A percentile compares a stretch with the other conserved stretches of the same genome.
phyloP scores from a whole-genome alignment of 2,797 vertebrate species.

The Enteromius afrohamiltoni region DNA sequence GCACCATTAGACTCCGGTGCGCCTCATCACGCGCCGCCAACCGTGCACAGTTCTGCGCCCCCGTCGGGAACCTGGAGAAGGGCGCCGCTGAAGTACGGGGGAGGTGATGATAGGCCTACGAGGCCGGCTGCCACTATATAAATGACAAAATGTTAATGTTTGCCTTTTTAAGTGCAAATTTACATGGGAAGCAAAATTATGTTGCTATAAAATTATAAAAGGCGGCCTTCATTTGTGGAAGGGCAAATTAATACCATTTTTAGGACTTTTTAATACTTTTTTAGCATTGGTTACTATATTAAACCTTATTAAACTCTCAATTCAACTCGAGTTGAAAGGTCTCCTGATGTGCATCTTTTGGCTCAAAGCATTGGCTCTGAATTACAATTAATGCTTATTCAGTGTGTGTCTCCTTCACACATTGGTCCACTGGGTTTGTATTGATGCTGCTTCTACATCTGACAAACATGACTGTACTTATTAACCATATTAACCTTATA shows the following conservation, averaged over 20 bases:
- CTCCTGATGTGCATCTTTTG: neutral
- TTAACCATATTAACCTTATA: neutral
- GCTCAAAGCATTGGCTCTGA: constrained; percentile 2
- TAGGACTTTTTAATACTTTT: neutral
- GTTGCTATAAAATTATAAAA: too few relatives aligned
- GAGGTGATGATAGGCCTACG: too few relatives aligned
- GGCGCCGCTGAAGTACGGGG: too few relatives aligned
- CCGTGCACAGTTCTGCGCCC: too few relatives aligned
- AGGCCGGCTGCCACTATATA: too few relatives aligned
- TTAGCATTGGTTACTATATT: neutral
- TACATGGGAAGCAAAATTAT: neutral
- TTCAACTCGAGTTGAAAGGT: neutral
- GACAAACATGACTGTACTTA: neutral
- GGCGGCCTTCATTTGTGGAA: neutral
- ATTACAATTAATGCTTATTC: neutral
- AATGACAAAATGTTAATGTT: neutral
- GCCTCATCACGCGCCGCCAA: too few relatives aligned
- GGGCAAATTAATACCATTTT: neutral
- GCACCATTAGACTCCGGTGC: too few relatives aligned
- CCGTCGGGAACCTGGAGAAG: too few relatives aligned
- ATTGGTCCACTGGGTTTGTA: neutral
- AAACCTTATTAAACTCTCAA: neutral
- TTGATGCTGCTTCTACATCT: neutral
- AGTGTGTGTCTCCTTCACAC: neutral
- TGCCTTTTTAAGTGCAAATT: neutral